Percentiles rank a stretch among this genome's conserved stretches.
Evolutionary conservation across 2,797 vertebrate species (phyloP).

Genomic region (Lophotriccus pileatus): DNA sequence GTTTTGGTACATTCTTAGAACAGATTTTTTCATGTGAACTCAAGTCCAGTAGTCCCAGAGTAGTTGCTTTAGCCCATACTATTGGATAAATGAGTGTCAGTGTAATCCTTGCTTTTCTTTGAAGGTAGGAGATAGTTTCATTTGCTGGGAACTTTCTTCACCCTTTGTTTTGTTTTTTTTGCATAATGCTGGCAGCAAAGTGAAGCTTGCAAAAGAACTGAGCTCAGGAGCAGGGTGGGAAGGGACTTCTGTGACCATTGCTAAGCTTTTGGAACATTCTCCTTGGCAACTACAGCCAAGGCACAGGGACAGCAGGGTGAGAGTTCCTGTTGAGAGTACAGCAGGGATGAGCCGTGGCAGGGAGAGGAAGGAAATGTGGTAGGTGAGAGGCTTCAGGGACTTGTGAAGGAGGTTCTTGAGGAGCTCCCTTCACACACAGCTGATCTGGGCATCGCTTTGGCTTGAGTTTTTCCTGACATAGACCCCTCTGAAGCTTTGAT

Average conservation of each 20-base stretch:
- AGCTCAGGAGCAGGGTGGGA: not conserved
- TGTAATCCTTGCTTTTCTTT: not conserved
- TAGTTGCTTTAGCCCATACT: not conserved
- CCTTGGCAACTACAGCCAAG: not conserved
- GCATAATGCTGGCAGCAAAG: not conserved
- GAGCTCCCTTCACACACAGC: not conserved
- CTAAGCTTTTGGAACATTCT: not conserved
- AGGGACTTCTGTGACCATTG: not conserved
- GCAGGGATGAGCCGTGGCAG: not conserved
- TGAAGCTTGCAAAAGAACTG: not conserved
- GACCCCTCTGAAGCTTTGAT: not conserved
- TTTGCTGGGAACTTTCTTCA: not conserved
- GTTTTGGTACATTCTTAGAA: not conserved
- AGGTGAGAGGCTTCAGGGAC: not conserved
- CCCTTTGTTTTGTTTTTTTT: not conserved
- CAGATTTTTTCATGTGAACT: not conserved
- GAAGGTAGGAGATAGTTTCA: not conserved
- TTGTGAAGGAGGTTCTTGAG: not conserved
- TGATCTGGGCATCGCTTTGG: not conserved
- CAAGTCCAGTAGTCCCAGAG: not conserved
- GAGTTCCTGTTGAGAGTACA: not conserved
- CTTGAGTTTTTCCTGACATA: not conserved
- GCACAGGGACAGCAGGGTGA: rapidly evolving
- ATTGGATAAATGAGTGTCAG: not conserved
- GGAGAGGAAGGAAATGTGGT: not conserved